Evolutionary conservation across 1,140 invertebrate species (phyloP).

Genomic region (Trypoxylus dichotomus): DNA sequence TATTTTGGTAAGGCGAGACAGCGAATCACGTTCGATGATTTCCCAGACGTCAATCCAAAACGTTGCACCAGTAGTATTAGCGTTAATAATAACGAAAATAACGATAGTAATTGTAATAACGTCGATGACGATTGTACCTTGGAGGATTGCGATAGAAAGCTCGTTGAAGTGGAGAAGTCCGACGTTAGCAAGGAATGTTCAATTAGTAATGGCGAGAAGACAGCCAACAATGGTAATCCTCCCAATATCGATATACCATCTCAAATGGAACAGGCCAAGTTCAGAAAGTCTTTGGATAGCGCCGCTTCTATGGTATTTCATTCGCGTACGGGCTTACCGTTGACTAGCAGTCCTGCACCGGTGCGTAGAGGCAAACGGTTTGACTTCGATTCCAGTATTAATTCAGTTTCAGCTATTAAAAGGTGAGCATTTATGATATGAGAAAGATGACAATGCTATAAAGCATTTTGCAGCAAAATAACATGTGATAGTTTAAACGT

Average conservation of each 20-base stretch:
- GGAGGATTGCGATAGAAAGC: background rate
- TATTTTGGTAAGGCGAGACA: slow-evolving; percentile 35
- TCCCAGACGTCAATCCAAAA: slow-evolving; percentile 7
- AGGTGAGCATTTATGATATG: slow-evolving; percentile 59
- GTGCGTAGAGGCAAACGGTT: slow-evolving; percentile 76
- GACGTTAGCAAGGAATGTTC: background rate
- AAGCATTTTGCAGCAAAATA: no score
- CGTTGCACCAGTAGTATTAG: background rate
- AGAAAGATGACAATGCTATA: no score
- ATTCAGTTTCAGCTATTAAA: slow-evolving; percentile 79
- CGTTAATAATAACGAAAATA: slow-evolving; percentile 8
- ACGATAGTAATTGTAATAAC: background rate
- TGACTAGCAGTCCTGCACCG: slow-evolving; percentile 88
- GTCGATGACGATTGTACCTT: background rate
- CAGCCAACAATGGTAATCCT: slow-evolving; percentile 41
- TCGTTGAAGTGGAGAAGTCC: slow-evolving; percentile 12
- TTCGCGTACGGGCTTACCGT: slow-evolving; percentile 75
- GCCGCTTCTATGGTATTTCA: slow-evolving; percentile 86
- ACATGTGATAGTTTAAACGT: no score
- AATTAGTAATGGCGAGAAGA: background rate
- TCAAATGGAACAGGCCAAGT: slow-evolving; percentile 70
- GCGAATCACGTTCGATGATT: slow-evolving; percentile 43
- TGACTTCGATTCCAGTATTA: slow-evolving; percentile 83
- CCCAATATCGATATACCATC: slow-evolving; percentile 60
- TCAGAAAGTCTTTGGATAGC: slow-evolving; percentile 74